Evolutionary conservation across 2,113 vertebrate genomes (phyloP).

Genomic region (Sphyrna mokarran): DNA sequence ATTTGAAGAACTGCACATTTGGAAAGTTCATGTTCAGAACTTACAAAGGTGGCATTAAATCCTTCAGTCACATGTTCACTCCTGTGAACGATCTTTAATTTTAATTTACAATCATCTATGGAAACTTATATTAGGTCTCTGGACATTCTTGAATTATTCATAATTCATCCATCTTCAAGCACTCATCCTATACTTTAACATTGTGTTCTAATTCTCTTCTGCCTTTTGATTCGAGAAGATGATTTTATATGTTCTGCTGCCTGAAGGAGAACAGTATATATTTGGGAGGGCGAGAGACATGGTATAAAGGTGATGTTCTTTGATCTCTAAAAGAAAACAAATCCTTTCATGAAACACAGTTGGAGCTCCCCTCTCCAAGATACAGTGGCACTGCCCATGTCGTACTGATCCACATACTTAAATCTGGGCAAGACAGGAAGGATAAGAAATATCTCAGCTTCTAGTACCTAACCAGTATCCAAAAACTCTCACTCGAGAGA

Average conservation of each 20-base stretch:
- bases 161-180: not conserved
- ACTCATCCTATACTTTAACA: not conserved
- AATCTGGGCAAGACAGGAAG: too few species aligned
- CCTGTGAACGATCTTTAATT: not conserved
- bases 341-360: not conserved
- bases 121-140: not conserved
- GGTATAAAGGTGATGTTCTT: not conserved
- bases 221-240: not conserved
- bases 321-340: not conserved
- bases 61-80: not conserved
- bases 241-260: not conserved
- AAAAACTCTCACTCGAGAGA: not conserved
- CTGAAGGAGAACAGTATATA: not conserved
- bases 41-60: not conserved
- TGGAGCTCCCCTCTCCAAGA: not conserved
- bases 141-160: not conserved
- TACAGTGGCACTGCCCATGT: not conserved
- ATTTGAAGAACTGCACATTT: not conserved
- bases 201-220: not conserved
- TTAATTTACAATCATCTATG: not conserved
- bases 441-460: not conserved
- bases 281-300: not conserved
- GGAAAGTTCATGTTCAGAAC: not conserved
- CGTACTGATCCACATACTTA: not conserved
- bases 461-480: not conserved